Evolutionary conservation across 2,113 vertebrate species (phyloP), one percentile per base, ranked within the genome.

Genomic region (Cyanoliseus patagonus): DNA sequence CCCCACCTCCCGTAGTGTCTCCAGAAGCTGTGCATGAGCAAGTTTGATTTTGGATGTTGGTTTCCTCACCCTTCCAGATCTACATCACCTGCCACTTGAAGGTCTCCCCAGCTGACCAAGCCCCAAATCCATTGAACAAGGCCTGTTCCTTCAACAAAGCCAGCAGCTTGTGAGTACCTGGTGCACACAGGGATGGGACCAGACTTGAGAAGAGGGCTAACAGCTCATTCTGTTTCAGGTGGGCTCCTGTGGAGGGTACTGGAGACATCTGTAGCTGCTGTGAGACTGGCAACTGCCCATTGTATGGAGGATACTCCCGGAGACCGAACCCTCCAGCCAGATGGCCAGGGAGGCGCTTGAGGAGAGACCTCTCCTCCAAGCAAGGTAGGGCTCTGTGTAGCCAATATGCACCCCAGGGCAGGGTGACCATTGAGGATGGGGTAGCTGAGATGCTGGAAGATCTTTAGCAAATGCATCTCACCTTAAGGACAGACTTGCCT

Each of bases 101-200:
- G 86, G 96, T 93, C 14, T 83, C 83, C 8, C 79, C 91, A n/a
- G 76, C 28, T 73, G 91, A 93, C 28, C 92, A 96, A 33, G 67
- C 73, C 27, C 95, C 94, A 24, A 24, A 62, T 28, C n/a, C 90
- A 16, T 10, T 70, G 76, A 94, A 90, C 86, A 96, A 97, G 39
- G 96, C 95, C 13, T 97, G 96, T 66, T 97, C 92, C 74, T 97
- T 96, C 85, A 88, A 90, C 66, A 96, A 88, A 95, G 93, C 95
- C 55, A 84, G 83, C 52, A 85, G 84, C 39, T 57, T 90, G 95
- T 96, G 72, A 94, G 94, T 92, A 76, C 20, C 42, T 66, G 42
- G 22, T 17, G 22, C 5, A 3, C 0, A 1, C 3, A 10, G 31
- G 49, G 46, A 49, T 33, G 63, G 77, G 61, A 24, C 4, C 33